Conservation (phyloP, 2,113 vertebrate species). For the Thymallus thymallus region DNA sequence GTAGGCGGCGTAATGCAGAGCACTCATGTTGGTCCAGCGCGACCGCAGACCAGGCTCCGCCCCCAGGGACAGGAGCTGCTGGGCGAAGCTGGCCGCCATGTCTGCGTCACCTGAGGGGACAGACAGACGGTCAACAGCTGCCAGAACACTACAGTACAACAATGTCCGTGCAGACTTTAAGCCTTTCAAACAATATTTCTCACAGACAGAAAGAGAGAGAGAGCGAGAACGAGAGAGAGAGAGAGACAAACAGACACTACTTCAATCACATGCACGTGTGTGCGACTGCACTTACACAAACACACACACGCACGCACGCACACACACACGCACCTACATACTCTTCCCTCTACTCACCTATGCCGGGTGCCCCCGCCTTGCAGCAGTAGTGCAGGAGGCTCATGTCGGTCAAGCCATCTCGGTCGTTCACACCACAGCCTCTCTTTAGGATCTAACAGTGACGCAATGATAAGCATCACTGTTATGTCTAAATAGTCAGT, state of each 20-base stretch:
- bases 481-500: background rate
- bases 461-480: constrained; percentile 7
- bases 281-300: background rate
- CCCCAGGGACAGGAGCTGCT: constrained; percentile 83
- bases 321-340: constrained; percentile 4
- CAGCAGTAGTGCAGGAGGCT: constrained; percentile 95
- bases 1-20: constrained; percentile 96
- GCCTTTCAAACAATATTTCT: too few species aligned
- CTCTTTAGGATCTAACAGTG: constrained; percentile 86
- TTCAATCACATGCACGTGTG: background rate
- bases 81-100: constrained; percentile 85
- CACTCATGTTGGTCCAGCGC: constrained; percentile 98
- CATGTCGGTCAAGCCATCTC: constrained; percentile 97
- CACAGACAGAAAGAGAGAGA: background rate
- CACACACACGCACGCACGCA: background rate
- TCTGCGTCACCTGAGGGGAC: constrained; percentile 85
- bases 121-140: background rate
- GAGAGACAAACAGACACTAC: background rate
- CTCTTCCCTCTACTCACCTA: constrained; percentile 79
- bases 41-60: constrained; percentile 89
- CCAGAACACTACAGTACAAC: background rate
- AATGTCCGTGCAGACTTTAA: too few species aligned
- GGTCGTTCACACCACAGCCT: constrained; percentile 93
- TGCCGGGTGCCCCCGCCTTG: constrained; percentile 95
- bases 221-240: background rate